Percentiles rank a stretch among this genome's conserved stretches.
Evolutionary conservation across 2,888 invertebrate genomes (phyloP).

Genomic region (Rutpela maculata): DNA sequence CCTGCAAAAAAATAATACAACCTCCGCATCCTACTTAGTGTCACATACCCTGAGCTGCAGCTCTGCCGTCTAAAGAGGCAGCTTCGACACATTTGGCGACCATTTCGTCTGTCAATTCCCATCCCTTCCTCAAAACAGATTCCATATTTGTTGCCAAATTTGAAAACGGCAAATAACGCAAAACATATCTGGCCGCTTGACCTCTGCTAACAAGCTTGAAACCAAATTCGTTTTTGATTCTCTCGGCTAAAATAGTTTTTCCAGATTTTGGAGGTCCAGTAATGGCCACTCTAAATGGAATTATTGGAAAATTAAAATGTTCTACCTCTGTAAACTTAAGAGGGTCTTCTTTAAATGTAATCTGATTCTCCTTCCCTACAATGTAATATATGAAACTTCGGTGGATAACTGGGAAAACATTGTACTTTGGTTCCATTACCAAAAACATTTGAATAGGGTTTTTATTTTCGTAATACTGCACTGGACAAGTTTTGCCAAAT

Average conservation of each 20-base stretch:
- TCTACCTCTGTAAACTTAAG: slow-evolving; percentile 75
- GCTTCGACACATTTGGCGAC: slow-evolving; percentile 77
- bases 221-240: slow-evolving; percentile 76
- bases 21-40: background rate
- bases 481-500: slow-evolving; percentile 81
- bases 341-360: slow-evolving; percentile 68
- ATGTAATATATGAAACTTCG: slow-evolving; percentile 79
- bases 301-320: slow-evolving; percentile 73
- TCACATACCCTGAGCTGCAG: slow-evolving; percentile 70
- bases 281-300: slow-evolving; percentile 76
- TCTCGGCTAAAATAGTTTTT: slow-evolving; percentile 77
- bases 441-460: slow-evolving; percentile 75
- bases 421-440: slow-evolving; percentile 71
- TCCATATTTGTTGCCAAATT: slow-evolving; percentile 74
- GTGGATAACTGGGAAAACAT: slow-evolving; percentile 77
- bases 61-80: slow-evolving; percentile 74
- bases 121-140: slow-evolving; percentile 72
- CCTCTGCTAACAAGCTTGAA: slow-evolving; percentile 77
- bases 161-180: slow-evolving; percentile 76
- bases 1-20: no score
- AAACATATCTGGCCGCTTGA: slow-evolving; percentile 75
- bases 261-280: slow-evolving; percentile 81
- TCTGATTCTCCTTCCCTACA: slow-evolving; percentile 67
- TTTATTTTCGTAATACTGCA: slow-evolving; percentile 76
- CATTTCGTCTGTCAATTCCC: slow-evolving; percentile 73